phyloP scores from a whole-genome alignment of 2,113 vertebrate genomes.

The Mesocricetus auratus region DNA sequence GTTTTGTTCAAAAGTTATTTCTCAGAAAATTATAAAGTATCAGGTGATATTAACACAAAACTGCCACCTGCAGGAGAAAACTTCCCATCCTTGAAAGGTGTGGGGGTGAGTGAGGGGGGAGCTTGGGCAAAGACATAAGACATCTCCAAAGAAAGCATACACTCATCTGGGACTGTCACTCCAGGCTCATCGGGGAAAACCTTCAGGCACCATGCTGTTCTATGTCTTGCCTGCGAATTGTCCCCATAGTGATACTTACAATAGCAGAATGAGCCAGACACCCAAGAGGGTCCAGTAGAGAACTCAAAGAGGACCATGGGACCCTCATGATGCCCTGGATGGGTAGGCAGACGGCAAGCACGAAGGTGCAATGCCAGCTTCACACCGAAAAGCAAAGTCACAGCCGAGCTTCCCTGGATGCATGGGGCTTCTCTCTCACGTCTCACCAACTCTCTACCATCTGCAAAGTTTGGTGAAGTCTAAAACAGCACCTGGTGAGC shows the following conservation, averaged over 20 bases:
- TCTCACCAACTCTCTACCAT: not conserved
- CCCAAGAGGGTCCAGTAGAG: not conserved
- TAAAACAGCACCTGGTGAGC: not conserved
- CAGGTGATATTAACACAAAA: not conserved
- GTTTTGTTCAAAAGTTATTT: not conserved
- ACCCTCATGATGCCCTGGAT: not conserved
- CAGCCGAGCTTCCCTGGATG: not conserved
- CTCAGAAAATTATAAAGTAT: not conserved
- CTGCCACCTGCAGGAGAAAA: not conserved
- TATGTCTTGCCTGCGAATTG: not conserved
- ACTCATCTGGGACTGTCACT: not conserved
- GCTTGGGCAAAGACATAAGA: accelerated
- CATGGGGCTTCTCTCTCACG: not conserved
- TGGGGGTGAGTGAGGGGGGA: not conserved
- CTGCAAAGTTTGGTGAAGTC: not conserved
- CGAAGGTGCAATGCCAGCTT: not conserved
- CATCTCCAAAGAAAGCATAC: not conserved
- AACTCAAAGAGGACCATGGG: not conserved
- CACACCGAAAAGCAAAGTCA: not conserved
- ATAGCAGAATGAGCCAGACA: not conserved
- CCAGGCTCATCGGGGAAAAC: not conserved
- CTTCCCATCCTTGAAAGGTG: not conserved
- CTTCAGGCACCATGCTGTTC: not conserved
- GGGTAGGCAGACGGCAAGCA: not conserved
- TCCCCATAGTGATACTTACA: not conserved